phyloP scores from a whole-genome alignment of 2,888 invertebrate species.

The Palloptera scutellata region DNA sequence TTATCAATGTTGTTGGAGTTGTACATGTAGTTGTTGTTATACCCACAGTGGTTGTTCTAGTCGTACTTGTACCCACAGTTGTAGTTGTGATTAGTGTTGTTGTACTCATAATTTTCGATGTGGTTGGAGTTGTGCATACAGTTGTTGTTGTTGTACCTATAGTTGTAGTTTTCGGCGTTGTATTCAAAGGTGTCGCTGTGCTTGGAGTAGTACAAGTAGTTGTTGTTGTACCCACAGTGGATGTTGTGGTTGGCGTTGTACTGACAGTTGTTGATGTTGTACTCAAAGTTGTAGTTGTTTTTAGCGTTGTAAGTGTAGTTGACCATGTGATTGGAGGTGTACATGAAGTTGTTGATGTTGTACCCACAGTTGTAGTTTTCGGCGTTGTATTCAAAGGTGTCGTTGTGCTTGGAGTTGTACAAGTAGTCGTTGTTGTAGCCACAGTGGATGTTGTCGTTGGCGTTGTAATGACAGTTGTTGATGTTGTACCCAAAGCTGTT shows the following conservation, averaged over 20 bases:
- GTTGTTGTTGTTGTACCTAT: neutral
- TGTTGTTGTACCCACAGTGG: neutral
- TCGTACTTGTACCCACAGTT: neutral
- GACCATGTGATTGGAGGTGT: too few relatives aligned
- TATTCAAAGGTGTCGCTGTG: neutral
- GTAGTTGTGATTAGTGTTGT: slow-evolving; percentile 32
- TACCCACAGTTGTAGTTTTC: neutral
- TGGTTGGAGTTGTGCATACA: neutral
- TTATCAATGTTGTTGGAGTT: neutral
- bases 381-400: neutral
- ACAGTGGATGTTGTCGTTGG: neutral
- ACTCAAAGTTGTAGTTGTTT: neutral
- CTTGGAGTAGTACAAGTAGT: neutral
- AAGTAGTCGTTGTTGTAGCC: neutral
- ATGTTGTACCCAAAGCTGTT: neutral
- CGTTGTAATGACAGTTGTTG: neutral
- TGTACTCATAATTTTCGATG: slow-evolving; percentile 32
- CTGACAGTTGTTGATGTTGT: neutral
- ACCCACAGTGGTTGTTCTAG: too few relatives aligned
- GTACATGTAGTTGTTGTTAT: slow-evolving; percentile 6
- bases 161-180: neutral
- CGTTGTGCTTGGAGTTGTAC: neutral
- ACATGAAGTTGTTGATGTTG: neutral
- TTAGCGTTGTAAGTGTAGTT: neutral
- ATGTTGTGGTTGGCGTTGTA: neutral